These are phyloP conservation scores for Clinocottus analis DNA, from an alignment of 2,113 vertebrate genomes.

Conservation along the genomic window DNA sequence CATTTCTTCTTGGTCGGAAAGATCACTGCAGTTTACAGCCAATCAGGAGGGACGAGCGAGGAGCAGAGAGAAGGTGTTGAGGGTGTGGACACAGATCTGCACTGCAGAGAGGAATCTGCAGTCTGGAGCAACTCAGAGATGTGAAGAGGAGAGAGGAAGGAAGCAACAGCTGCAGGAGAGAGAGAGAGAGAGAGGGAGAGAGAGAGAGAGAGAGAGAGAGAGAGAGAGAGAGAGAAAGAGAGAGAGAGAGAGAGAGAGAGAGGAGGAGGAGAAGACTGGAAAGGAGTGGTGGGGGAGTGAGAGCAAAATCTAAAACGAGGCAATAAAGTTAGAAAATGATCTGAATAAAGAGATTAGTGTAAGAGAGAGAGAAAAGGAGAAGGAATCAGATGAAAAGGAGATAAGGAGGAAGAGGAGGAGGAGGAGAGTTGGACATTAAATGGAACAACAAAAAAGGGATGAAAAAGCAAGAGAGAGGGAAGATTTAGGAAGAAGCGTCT, in stretches of 20 bases:
- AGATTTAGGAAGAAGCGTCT: not conserved
- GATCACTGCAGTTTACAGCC: too few species aligned
- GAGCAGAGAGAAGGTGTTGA: not conserved
- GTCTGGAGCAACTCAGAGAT: not conserved
- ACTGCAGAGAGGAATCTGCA: slow-evolving; percentile 38
- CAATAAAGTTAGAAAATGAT: not conserved
- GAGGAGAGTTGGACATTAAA: not conserved
- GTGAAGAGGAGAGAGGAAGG: slow-evolving; percentile 14
- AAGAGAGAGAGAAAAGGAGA: not conserved
- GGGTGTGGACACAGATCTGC: slow-evolving; percentile 26
- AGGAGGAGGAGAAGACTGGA: not conserved
- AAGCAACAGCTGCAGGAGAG: slow-evolving; percentile 17
- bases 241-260: not conserved
- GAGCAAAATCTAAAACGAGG: not conserved
- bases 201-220: not conserved
- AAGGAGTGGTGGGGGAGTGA: not conserved
- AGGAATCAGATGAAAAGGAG: not conserved
- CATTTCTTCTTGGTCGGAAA: too few species aligned
- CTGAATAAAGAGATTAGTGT: not conserved
- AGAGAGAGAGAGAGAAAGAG: not conserved
- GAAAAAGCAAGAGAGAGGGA: not conserved
- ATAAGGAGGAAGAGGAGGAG: slow-evolving; percentile 4
- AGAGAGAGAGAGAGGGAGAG: not conserved
- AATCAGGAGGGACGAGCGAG: not conserved
- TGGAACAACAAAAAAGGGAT: not conserved